A percentile compares a stretch with the other conserved stretches of the same genome.
Conservation (phyloP, 2,888 invertebrate genomes). For the Sturmia bella region DNA sequence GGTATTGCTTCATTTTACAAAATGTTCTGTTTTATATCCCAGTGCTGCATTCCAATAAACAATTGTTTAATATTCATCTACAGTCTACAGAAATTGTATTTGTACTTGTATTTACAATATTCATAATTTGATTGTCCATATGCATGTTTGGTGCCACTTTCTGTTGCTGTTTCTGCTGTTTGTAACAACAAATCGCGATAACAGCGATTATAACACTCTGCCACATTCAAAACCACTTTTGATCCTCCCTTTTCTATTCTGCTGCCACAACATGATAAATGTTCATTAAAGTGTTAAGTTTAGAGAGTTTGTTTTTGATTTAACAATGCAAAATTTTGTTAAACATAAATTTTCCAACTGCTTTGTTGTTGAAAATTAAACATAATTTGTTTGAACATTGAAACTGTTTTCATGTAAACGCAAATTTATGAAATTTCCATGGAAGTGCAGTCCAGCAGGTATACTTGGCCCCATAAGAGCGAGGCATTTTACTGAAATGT, state of each 20-base stretch:
- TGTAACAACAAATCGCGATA: slow-evolving; percentile 26
- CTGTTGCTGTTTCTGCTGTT: neutral
- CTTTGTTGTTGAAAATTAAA: slow-evolving; percentile 39
- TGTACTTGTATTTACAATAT: neutral
- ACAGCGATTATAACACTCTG: slow-evolving; percentile 10
- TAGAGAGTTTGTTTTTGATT: slow-evolving; percentile 22
- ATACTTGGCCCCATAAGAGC: neutral
- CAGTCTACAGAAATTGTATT: slow-evolving; percentile 20
- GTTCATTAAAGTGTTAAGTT: slow-evolving; percentile 23
- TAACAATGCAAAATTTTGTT: slow-evolving; percentile 45
- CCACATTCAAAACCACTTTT: neutral
- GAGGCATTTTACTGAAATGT: no score
- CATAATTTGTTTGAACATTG: slow-evolving; percentile 29
- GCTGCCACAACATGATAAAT: neutral
- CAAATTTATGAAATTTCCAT: neutral
- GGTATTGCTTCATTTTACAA: slow-evolving; percentile 6
- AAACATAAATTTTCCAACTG: slow-evolving; percentile 62
- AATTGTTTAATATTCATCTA: slow-evolving; percentile 53
- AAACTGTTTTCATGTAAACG: neutral
- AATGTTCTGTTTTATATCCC: slow-evolving; percentile 3
- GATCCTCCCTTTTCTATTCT: neutral
- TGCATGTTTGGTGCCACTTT: slow-evolving; percentile 13
- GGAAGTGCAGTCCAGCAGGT: neutral
- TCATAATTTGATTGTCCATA: slow-evolving; percentile 47
- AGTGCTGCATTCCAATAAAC: slow-evolving; percentile 14